A percentile compares a stretch with the other conserved stretches of the same genome.
Evolutionary conservation across 2,113 vertebrate genomes (phyloP).

Genomic region (Gopherus flavomarginatus): DNA sequence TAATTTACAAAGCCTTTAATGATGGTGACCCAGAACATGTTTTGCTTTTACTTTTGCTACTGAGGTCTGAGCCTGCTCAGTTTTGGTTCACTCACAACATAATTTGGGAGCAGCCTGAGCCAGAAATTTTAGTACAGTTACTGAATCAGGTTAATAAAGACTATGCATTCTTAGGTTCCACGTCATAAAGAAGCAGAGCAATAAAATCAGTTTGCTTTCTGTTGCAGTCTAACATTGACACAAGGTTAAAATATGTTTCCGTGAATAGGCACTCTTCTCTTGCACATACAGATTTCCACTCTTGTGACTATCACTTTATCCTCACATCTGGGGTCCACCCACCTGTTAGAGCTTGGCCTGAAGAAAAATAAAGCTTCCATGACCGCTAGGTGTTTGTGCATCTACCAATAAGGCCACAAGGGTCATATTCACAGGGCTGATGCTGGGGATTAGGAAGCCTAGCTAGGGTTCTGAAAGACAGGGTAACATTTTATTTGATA

Average conservation of each 20-base stretch:
- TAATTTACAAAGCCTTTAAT: background rate
- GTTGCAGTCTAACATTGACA: background rate
- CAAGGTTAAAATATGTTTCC: background rate
- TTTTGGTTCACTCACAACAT: background rate
- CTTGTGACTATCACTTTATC: background rate
- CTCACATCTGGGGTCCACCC: background rate
- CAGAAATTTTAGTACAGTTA: background rate
- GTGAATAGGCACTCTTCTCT: background rate
- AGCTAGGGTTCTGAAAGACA: background rate
- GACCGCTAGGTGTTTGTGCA: background rate
- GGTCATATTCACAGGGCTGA: background rate
- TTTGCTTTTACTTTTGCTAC: background rate
- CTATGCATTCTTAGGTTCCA: background rate
- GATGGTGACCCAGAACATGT: background rate
- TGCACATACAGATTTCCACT: background rate
- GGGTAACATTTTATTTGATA: background rate
- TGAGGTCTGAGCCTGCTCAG: fast-evolving
- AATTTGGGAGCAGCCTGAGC: background rate
- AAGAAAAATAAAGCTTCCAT: background rate
- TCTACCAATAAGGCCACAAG: background rate
- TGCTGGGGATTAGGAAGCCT: background rate
- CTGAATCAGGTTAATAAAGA: background rate
- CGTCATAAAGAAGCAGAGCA: background rate
- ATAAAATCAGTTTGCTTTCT: fast-evolving
- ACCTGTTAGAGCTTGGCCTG: background rate